Percentiles rank a stretch among this genome's conserved stretches.
Conservation (phyloP, 2,797 vertebrate genomes). For the Glossophaga mutica region DNA sequence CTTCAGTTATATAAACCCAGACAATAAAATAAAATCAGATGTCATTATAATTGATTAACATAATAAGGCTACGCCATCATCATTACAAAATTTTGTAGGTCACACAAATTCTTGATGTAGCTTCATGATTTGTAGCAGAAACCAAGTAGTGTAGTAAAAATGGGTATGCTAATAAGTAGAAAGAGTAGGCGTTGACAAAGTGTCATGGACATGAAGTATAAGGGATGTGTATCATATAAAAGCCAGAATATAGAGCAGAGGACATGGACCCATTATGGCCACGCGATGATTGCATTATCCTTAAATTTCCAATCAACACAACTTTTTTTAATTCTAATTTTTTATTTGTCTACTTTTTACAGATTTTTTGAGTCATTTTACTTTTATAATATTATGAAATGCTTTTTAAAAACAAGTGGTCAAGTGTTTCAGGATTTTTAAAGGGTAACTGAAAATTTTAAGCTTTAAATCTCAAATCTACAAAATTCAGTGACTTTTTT, state of each 20-base stretch:
- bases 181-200: neutral
- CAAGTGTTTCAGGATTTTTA: neutral
- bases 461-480: neutral
- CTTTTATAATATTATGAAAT: neutral
- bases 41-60: neutral
- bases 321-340: slow-evolving; percentile 16
- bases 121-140: neutral
- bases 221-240: neutral
- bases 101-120: neutral
- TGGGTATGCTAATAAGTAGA: neutral
- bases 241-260: neutral
- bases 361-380: slow-evolving; percentile 35
- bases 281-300: neutral
- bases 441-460: neutral
- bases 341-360: neutral
- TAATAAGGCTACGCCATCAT: neutral
- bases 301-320: neutral
- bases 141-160: neutral
- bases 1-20: neutral
- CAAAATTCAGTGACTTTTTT: neutral
- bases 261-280: neutral
- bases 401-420: neutral
- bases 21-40: neutral
- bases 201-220: neutral
- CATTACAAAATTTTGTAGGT: neutral